Evolutionary conservation across 2,797 vertebrate species (phyloP).

Genomic region (Enteromius anoplus): DNA sequence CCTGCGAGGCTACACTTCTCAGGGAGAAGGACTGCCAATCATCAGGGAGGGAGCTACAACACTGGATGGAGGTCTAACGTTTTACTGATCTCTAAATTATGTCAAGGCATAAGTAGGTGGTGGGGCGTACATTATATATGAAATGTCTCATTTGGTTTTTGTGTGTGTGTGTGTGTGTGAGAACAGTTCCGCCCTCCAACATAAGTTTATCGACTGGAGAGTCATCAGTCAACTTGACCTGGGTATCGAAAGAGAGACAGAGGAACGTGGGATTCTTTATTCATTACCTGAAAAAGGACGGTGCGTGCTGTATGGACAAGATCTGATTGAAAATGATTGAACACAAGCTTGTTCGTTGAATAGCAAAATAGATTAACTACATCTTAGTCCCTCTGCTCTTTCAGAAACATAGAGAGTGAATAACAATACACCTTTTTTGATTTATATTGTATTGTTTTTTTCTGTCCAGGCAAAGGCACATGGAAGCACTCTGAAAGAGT

Average conservation of each 20-base stretch:
- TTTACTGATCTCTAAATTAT: constrained; percentile 10
- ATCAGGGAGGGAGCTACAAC: constrained; percentile 80
- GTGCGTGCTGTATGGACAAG: constrained; percentile 64
- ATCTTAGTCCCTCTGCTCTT: not conserved
- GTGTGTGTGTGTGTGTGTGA: constrained; percentile 38
- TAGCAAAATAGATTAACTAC: not conserved
- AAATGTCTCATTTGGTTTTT: constrained; percentile 20
- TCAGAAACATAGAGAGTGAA: not conserved
- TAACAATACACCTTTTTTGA: not conserved
- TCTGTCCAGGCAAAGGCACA: constrained; percentile 63
- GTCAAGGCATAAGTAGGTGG: not conserved
- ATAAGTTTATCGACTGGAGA: constrained; percentile 76
- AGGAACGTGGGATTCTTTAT: constrained; percentile 82
- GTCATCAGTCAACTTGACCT: constrained; percentile 80
- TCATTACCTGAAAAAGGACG: constrained; percentile 73
- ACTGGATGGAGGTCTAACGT: constrained; percentile 79
- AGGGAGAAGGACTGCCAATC: constrained; percentile 77
- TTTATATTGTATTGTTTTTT: not conserved
- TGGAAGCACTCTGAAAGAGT: constrained; percentile 76
- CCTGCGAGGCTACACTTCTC: constrained; percentile 78
- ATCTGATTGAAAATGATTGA: constrained; percentile 13
- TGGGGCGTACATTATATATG: not conserved
- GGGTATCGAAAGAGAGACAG: constrained; percentile 80
- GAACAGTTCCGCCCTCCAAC: constrained; percentile 74
- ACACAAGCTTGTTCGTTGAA: not conserved